Evolutionary conservation across 37 sponge, comb jelly and placozoan genomes (phyloP).

Genomic region (Sycon ciliatum): DNA sequence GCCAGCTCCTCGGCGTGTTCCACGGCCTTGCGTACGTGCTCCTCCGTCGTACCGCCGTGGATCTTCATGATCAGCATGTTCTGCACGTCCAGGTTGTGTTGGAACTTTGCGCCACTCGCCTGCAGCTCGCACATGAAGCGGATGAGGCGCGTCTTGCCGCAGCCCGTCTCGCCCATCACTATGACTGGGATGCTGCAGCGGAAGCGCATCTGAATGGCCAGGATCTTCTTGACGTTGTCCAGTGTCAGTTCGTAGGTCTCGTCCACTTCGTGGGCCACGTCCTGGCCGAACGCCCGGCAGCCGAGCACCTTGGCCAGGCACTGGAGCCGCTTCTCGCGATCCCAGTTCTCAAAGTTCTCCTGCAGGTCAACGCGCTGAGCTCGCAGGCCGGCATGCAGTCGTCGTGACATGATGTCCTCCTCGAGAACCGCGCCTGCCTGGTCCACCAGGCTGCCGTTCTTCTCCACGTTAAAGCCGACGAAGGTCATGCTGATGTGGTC

Average conservation of each 20-base stretch:
- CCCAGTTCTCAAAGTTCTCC: constrained; percentile 1
- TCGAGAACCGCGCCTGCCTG: too few relatives aligned
- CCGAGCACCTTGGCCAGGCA: too few relatives aligned
- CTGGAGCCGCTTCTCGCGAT: too few relatives aligned
- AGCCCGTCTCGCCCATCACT: constrained; percentile 97
- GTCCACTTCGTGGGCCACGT: constrained; percentile 18
- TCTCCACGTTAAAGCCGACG: neutral
- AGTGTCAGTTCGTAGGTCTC: constrained; percentile 57
- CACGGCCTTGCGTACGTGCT: constrained; percentile 37
- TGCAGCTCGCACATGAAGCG: constrained; percentile 80
- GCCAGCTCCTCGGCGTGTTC: constrained; percentile 50
- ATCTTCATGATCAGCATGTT: constrained; percentile 72
- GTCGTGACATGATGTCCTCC: neutral
- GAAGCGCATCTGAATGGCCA: constrained; percentile 21
- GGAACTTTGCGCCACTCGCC: constrained; percentile 18
- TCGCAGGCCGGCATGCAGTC: neutral
- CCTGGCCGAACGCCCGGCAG: too few relatives aligned
- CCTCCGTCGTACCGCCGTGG: constrained; percentile 73
- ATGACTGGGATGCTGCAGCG: constrained; percentile 87
- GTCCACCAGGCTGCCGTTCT: neutral
- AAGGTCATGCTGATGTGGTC: neutral
- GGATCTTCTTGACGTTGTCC: constrained; percentile 66
- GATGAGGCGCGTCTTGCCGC: constrained; percentile 91
- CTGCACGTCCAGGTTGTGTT: constrained; percentile 12
- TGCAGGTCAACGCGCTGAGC: neutral